These are phyloP conservation scores for Dolomedes plantarius DNA, from an alignment of 2,888 invertebrate genomes.

Conservation along the genomic window DNA sequence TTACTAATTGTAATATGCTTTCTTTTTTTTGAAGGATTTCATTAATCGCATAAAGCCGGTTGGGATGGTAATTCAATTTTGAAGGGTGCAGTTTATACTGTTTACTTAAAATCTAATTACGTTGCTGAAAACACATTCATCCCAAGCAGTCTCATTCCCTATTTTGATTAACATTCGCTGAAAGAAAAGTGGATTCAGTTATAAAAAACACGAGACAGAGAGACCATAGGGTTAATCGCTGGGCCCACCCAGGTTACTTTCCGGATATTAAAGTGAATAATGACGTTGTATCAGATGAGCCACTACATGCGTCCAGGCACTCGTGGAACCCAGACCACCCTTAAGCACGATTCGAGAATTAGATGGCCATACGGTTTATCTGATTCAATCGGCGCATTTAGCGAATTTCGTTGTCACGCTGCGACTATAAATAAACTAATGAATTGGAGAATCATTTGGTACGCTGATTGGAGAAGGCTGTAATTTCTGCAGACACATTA, in stretches of 20 bases:
- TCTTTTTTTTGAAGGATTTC: too few species aligned
- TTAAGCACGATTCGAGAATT: slow-evolving; percentile 43
- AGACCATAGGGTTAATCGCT: slow-evolving; percentile 50
- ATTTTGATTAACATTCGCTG: slow-evolving; percentile 9
- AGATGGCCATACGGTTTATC: slow-evolving; percentile 46
- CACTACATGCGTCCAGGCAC: slow-evolving; percentile 55
- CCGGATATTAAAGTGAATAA: slow-evolving; percentile 68
- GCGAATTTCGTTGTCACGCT: slow-evolving; percentile 65
- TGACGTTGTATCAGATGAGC: slow-evolving; percentile 57
- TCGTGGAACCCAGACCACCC: slow-evolving; percentile 52
- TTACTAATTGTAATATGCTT: too few species aligned
- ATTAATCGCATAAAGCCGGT: too few species aligned
- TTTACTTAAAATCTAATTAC: neutral
- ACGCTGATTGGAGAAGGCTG: slow-evolving; percentile 60
- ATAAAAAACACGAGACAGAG: neutral
- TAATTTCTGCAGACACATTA: slow-evolving; percentile 68
- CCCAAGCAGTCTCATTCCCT: neutral
- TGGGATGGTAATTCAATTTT: too few species aligned
- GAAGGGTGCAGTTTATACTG: too few species aligned
- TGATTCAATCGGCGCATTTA: slow-evolving; percentile 66
- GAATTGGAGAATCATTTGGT: slow-evolving; percentile 69
- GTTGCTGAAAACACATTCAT: neutral
- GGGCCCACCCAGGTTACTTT: slow-evolving; percentile 64
- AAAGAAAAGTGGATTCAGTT: neutral
- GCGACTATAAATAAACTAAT: slow-evolving; percentile 70